Percentiles rank a stretch among this genome's conserved stretches.
Conservation (phyloP, 2,888 invertebrate genomes). For the Tenthredo notha region DNA sequence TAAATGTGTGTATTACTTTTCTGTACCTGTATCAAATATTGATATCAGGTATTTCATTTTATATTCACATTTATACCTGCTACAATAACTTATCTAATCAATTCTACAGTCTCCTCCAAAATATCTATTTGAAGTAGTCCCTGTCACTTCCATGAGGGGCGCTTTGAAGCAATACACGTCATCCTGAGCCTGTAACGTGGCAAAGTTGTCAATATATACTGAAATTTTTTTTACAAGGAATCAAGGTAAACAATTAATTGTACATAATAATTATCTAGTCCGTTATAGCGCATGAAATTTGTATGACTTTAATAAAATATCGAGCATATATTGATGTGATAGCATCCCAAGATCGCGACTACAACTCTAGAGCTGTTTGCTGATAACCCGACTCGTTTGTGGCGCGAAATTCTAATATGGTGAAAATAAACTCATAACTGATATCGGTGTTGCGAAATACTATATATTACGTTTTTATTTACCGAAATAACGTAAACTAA, state of each 20-base stretch:
- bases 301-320: neutral
- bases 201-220: conserved; percentile 13
- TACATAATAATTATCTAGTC: neutral
- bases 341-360: neutral
- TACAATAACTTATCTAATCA: neutral
- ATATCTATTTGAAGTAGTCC: conserved; percentile 27
- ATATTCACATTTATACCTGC: neutral
- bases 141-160: conserved; percentile 29
- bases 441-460: neutral
- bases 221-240: neutral
- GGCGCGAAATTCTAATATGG: conserved; percentile 21
- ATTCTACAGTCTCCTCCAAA: neutral
- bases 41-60: too few species aligned
- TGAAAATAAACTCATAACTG: neutral
- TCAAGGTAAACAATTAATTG: conserved; percentile 16
- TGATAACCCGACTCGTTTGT: neutral
- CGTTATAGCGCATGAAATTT: neutral
- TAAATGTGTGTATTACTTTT: neutral
- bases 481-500: neutral
- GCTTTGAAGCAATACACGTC: conserved; percentile 16
- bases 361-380: neutral
- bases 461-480: neutral
- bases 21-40: neutral
- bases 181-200: conserved; percentile 44
- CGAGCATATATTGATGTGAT: neutral